These are phyloP conservation scores for Xenops minutus DNA, from an alignment of 2,797 vertebrate genomes.

Conservation along the genomic window DNA sequence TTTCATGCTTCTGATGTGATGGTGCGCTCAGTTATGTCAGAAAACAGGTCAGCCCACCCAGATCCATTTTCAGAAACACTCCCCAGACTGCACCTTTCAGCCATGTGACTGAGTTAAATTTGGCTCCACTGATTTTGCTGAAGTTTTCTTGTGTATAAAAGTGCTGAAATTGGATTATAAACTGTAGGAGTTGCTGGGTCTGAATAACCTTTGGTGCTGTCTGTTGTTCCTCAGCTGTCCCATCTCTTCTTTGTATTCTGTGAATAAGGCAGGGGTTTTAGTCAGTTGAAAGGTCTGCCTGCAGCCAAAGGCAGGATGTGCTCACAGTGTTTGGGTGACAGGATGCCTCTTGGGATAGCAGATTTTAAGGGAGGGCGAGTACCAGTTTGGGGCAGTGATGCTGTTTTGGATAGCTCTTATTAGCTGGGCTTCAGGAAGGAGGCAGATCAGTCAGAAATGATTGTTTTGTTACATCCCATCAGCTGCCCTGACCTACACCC, in stretches of 20 bases:
- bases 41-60: background rate
- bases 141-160: background rate
- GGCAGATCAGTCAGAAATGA: background rate
- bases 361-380: background rate
- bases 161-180: background rate
- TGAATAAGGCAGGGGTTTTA: background rate
- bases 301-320: background rate
- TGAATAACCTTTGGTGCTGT: background rate
- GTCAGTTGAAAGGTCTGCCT: background rate
- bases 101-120: background rate
- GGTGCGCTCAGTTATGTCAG: background rate
- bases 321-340: no score
- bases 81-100: background rate
- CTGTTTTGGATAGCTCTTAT: accelerated
- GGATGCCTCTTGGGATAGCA: background rate
- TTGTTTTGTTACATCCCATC: background rate
- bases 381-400: background rate
- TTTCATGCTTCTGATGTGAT: background rate
- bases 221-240: background rate
- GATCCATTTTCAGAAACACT: background rate
- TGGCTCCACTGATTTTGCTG: background rate
- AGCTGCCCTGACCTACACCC: background rate
- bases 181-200: no score
- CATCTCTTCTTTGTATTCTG: background rate
- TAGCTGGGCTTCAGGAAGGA: background rate